A percentile compares a stretch with the other conserved stretches of the same genome.
Conservation (phyloP, 1,140 invertebrate species). For the Pogonomyrmex californicus region DNA sequence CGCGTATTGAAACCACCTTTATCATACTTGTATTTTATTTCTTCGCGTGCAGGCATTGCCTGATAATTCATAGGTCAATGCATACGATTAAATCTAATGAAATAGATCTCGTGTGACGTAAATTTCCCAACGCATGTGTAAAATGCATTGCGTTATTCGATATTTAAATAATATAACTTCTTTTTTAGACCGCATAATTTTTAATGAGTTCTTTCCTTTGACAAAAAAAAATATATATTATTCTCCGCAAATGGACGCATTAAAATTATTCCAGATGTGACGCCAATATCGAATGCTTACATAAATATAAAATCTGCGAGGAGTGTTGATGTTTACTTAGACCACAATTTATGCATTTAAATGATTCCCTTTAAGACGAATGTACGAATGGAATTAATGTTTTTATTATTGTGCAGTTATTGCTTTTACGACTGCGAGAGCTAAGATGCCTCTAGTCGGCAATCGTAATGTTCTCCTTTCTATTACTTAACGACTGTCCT, state of each 20-base stretch:
- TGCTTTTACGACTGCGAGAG: not conserved
- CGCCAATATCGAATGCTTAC: constrained; percentile 7
- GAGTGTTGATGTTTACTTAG: constrained; percentile 1
- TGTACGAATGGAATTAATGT: not conserved
- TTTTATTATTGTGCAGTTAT: constrained; percentile 16
- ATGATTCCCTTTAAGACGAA: not conserved
- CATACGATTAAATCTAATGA: constrained; percentile 31
- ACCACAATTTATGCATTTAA: not conserved
- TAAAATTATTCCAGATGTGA: not conserved
- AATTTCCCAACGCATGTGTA: not conserved
- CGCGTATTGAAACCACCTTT: constrained; percentile 11
- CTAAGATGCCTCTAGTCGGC: not conserved
- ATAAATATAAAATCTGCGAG: not conserved
- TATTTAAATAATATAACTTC: not conserved
- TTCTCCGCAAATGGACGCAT: not conserved
- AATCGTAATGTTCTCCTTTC: constrained; percentile 6
- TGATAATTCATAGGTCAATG: constrained; percentile 12
- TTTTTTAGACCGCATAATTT: not conserved
- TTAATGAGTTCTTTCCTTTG: not conserved
- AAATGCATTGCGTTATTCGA: constrained; percentile 14
- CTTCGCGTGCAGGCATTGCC: not conserved
- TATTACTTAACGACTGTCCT: not conserved
- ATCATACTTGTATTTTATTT: constrained; percentile 17
- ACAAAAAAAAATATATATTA: not conserved
- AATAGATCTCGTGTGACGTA: constrained; percentile 13